Evolutionary conservation across 2,888 invertebrate genomes (phyloP).

Genomic region (Zygogramma bicolorata): DNA sequence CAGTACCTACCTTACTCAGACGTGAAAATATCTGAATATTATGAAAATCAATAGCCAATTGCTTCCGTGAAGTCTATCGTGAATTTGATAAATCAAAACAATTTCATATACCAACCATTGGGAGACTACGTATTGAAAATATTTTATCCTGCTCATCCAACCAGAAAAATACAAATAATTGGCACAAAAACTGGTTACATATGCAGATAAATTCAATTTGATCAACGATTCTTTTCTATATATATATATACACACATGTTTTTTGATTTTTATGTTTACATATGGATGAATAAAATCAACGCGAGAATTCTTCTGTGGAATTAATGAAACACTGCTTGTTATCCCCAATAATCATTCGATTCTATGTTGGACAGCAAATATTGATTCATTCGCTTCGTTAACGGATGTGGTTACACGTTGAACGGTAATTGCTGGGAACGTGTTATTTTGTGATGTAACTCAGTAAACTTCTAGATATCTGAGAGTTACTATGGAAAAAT

Average conservation of each 20-base stretch:
- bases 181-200: not conserved
- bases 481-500: too few species aligned
- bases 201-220: not conserved
- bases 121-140: not conserved
- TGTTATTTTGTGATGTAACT: too few species aligned
- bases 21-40: too few species aligned
- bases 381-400: not conserved
- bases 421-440: too few species aligned
- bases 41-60: too few species aligned
- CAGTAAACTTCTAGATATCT: too few species aligned
- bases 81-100: too few species aligned
- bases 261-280: not conserved
- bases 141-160: not conserved
- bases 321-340: not conserved
- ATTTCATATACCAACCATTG: not conserved
- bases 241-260: too few species aligned
- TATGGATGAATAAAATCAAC: not conserved
- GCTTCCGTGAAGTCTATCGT: too few species aligned
- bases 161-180: not conserved
- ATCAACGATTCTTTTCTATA: not conserved
- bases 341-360: not conserved
- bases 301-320: not conserved
- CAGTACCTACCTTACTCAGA: too few species aligned
- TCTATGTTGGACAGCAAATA: not conserved
- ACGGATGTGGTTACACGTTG: too few species aligned